These are phyloP conservation scores for Tenthredo mesomela DNA, from an alignment of 2,888 invertebrate species.

Conservation along the genomic window DNA sequence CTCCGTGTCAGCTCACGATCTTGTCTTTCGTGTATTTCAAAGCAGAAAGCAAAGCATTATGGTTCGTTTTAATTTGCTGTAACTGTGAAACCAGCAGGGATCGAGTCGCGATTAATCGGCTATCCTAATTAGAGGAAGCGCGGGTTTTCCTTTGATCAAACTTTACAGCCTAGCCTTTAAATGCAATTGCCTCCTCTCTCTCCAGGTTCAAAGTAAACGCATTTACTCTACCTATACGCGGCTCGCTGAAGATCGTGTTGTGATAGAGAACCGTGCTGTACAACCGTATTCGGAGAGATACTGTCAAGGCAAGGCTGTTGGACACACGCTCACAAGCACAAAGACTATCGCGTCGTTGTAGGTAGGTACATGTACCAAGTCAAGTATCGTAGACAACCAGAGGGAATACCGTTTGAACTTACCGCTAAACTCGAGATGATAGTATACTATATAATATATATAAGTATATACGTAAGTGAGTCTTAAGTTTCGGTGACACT, in stretches of 20 bases:
- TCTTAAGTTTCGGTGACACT: slow-evolving; percentile 68
- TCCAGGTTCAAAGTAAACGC: slow-evolving; percentile 39
- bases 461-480: neutral
- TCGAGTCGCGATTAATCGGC: slow-evolving; percentile 31
- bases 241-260: slow-evolving; percentile 5
- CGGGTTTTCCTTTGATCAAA: slow-evolving; percentile 43
- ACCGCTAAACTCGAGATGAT: slow-evolving; percentile 33
- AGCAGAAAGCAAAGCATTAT: neutral
- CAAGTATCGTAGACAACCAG: neutral
- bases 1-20: neutral
- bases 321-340: neutral
- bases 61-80: neutral
- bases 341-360: neutral
- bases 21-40: neutral
- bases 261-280: neutral
- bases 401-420: slow-evolving; percentile 15
- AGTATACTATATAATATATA: too few species aligned
- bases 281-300: neutral
- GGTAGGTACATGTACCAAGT: neutral
- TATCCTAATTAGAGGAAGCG: slow-evolving; percentile 33
- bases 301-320: neutral
- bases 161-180: slow-evolving; percentile 11
- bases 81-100: neutral
- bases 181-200: slow-evolving; percentile 41
- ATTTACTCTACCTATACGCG: neutral